Base-by-base conservation (phyloP, 2,888 invertebrate species). In the Stratiomys singularior region DNA sequence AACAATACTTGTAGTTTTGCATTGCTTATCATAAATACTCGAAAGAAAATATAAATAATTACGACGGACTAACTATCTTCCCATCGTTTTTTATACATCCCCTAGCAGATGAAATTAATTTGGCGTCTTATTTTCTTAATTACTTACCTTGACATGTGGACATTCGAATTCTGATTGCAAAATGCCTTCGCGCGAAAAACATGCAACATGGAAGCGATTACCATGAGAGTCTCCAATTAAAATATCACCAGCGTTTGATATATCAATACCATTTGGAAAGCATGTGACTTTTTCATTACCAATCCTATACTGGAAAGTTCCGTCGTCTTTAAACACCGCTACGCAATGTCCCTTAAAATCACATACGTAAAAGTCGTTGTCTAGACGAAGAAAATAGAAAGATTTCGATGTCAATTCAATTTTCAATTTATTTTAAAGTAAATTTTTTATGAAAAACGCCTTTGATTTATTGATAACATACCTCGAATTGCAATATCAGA, bases 311-410 rank as follows among this genome's bases (percentile, higher is more conserved):
- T 96, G 89, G 88, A 96, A 98, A 80, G 92, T 92, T 78, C 98
- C 98, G 81, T 95, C 94, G 86, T 97, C 96, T 85, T 94, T 95
- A 87, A 97, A 97, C 67, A 98, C 97, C 28, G 97, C 97, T 76
- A 98, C 97, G 88, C 97, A 97, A 88, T 98, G 98, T 76, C 97
- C 98, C 88, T 98, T 98, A 88, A 98, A 98, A 88, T 98, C 98
- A 88, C 98, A 98, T 79, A 98, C 96, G 88, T 96, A 98, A 87
- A 96, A 97, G 87, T 96, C 95, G 85, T 94, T 94, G 84, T 95
- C 95, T 95, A n/a, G 87, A 28, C 86, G 60, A 37, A 44, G n/a
- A n/a, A 27, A 23, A 64, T 11, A 13, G 23, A 37, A 37, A 21
- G 23, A 18, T 11, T 23, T 23, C 23, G 56, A 56, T 15, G 9